Evolutionary conservation across 2,797 vertebrate genomes (phyloP).

Genomic region (Epinephelus coioides): DNA sequence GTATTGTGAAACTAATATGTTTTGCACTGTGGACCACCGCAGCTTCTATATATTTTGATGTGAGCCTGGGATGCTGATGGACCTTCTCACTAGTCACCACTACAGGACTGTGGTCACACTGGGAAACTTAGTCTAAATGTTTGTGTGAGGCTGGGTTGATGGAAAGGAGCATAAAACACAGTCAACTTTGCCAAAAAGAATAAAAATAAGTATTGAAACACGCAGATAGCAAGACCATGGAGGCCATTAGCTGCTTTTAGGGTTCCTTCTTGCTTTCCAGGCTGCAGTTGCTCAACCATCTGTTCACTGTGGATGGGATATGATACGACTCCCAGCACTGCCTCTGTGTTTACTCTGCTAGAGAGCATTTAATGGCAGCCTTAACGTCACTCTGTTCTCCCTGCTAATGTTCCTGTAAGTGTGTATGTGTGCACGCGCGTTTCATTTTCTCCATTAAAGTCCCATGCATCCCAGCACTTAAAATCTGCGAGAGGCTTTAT

Average conservation of each 20-base stretch:
- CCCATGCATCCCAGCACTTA: constrained; percentile 32
- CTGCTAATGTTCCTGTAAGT: constrained; percentile 37
- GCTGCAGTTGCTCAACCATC: constrained; percentile 39
- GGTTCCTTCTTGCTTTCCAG: constrained; percentile 21
- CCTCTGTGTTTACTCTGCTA: constrained; percentile 30
- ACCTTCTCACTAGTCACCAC: neutral
- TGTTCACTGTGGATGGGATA: constrained; percentile 25
- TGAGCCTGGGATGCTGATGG: neutral
- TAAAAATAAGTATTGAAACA: neutral
- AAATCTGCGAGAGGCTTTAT: constrained; percentile 35
- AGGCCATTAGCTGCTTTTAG: constrained; percentile 18
- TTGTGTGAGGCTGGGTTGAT: neutral
- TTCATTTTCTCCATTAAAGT: constrained; percentile 39
- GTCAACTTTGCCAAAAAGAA: neutral
- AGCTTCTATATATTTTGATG: no score
- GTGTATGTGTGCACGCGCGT: constrained; percentile 1
- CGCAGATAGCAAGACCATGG: neutral
- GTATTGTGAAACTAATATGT: no score
- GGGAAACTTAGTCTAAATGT: neutral
- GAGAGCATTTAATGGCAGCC: constrained; percentile 36
- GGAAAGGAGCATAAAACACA: constrained; percentile 1
- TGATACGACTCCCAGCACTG: constrained; percentile 8
- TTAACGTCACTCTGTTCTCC: constrained; percentile 30
- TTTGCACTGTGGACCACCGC: no score
- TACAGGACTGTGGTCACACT: neutral